phyloP scores from a whole-genome alignment of 2,113 vertebrate species.

The Dendropsophus ebraccatus region DNA sequence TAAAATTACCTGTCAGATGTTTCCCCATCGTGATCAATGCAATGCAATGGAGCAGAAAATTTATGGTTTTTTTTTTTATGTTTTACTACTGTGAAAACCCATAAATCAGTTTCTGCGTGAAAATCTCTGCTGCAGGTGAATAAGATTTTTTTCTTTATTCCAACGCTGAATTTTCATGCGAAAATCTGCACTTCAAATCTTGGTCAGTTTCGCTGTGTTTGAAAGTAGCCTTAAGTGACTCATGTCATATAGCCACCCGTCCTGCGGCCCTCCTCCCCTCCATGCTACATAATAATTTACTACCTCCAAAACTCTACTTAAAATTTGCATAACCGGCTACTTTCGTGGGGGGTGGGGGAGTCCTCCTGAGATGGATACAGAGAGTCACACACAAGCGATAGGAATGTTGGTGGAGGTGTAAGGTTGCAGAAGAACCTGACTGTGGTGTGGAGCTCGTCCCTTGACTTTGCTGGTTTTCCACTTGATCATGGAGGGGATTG shows the following conservation, averaged over 20 bases:
- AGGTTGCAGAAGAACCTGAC: conserved; percentile 8
- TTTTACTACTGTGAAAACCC: too few relatives aligned
- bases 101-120: too few relatives aligned
- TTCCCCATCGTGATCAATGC: too few relatives aligned
- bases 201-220: too few relatives aligned
- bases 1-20: too few relatives aligned
- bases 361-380: conserved; percentile 1
- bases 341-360: neutral
- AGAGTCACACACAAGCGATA: conserved; percentile 21
- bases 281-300: neutral
- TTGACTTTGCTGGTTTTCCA: neutral
- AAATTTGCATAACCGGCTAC: conserved; percentile 40
- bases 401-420: conserved; percentile 35
- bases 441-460: neutral
- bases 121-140: too few relatives aligned
- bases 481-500: conserved; percentile 29
- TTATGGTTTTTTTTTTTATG: too few relatives aligned
- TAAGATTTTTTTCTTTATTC: too few relatives aligned
- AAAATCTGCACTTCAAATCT: too few relatives aligned
- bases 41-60: too few relatives aligned
- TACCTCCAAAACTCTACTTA: neutral
- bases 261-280: neutral
- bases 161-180: neutral
- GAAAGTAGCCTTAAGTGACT: neutral
- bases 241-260: neutral